These are phyloP conservation scores for Gallinago media DNA, from an alignment of 2,113 vertebrate genomes.

Conservation along the genomic window DNA sequence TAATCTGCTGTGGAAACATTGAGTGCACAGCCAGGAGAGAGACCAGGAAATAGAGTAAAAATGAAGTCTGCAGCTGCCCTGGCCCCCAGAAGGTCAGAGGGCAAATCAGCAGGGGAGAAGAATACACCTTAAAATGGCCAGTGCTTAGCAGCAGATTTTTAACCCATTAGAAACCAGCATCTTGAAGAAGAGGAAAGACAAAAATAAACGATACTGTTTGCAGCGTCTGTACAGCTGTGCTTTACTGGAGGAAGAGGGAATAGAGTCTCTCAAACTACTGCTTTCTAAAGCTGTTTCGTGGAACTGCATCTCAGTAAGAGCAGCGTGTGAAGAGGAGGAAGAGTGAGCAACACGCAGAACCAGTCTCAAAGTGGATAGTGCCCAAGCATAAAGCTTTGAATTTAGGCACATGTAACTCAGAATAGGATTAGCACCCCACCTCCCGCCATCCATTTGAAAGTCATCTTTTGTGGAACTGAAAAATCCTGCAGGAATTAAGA, in stretches of 20 bases:
- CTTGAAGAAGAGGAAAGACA: background rate
- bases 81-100: conserved; percentile 83
- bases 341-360: rapidly evolving
- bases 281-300: background rate
- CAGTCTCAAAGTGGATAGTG: background rate
- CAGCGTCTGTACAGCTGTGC: background rate
- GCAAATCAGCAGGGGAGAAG: conserved; percentile 74
- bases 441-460: background rate
- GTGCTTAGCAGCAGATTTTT: conserved; percentile 52
- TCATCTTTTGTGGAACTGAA: background rate
- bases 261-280: background rate
- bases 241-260: background rate
- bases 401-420: rapidly evolving
- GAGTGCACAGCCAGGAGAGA: conserved; percentile 74
- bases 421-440: background rate
- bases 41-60: conserved; percentile 81
- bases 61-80: conserved; percentile 77
- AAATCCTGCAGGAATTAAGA: background rate
- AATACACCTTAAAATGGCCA: conserved; percentile 58
- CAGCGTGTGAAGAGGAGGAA: background rate
- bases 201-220: background rate
- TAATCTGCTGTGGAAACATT: conserved; percentile 93
- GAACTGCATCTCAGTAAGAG: background rate
- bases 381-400: background rate
- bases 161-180: background rate